phyloP scores from a whole-genome alignment of 2,113 vertebrate species.

The Bufo gargarizans region DNA sequence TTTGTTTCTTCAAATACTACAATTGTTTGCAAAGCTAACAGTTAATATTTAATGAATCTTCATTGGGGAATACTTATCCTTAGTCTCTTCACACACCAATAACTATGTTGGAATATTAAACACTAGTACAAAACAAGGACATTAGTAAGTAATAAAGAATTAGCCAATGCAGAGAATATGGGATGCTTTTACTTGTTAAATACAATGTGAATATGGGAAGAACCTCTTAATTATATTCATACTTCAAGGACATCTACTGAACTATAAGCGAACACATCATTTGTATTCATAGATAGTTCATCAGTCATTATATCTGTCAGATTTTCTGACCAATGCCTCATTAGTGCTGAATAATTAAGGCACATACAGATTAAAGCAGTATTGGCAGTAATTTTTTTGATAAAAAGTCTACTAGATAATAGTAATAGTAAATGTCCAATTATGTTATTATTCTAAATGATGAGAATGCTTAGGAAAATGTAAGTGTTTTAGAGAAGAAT shows the following conservation, averaged over 20 bases:
- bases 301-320: neutral
- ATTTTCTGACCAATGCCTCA: neutral
- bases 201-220: neutral
- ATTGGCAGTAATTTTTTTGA: neutral
- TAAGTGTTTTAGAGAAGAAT: neutral
- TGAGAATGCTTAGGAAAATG: neutral
- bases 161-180: neutral
- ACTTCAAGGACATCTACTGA: neutral
- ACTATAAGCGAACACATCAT: neutral
- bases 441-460: neutral
- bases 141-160: neutral
- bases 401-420: neutral
- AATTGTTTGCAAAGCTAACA: too few species aligned
- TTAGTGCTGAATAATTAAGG: conserved; percentile 3
- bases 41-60: too few species aligned
- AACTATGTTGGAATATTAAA: neutral
- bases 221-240: neutral
- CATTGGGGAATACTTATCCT: neutral
- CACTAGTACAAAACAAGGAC: neutral
- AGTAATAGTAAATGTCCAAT: neutral
- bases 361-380: neutral
- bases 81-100: neutral
- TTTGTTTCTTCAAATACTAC: too few species aligned
- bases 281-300: conserved; percentile 7
- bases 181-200: neutral